Evolutionary conservation across 1,140 invertebrate species (phyloP).

Genomic region (Trichomalopsis sarcophagae): DNA sequence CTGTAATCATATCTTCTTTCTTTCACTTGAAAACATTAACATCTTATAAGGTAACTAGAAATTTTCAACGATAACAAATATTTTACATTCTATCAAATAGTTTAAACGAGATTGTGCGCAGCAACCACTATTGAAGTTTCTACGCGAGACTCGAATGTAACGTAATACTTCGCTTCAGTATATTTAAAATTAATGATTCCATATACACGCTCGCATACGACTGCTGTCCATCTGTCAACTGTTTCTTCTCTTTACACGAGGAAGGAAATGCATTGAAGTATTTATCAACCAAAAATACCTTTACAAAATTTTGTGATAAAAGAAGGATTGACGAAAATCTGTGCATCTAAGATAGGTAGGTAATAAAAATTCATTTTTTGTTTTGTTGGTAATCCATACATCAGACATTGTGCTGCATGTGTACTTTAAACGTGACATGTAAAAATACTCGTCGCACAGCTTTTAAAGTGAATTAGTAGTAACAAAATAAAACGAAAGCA

Average conservation of each 20-base stretch:
- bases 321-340: slow-evolving; percentile 32
- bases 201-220: slow-evolving; percentile 23
- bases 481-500: neutral
- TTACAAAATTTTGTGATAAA: slow-evolving; percentile 30
- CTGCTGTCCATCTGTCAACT: slow-evolving; percentile 7
- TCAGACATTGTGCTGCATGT: neutral
- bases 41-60: slow-evolving; percentile 50
- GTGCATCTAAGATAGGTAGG: slow-evolving; percentile 21
- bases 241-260: slow-evolving; percentile 16
- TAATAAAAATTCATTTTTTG: slow-evolving; percentile 27
- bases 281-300: neutral
- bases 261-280: slow-evolving; percentile 38
- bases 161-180: slow-evolving; percentile 48
- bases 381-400: neutral
- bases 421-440: neutral
- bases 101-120: slow-evolving; percentile 22
- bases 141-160: slow-evolving; percentile 46
- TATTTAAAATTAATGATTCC: slow-evolving; percentile 46
- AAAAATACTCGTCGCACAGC: slow-evolving; percentile 1
- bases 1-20: slow-evolving; percentile 30
- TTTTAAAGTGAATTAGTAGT: slow-evolving; percentile 28
- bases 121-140: slow-evolving; percentile 15
- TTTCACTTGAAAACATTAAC: slow-evolving; percentile 45
- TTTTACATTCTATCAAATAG: slow-evolving; percentile 49
- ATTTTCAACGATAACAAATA: slow-evolving; percentile 54